Evolutionary conservation across 2,113 vertebrate species (phyloP).

Genomic region (Circaetus cinerascens): DNA sequence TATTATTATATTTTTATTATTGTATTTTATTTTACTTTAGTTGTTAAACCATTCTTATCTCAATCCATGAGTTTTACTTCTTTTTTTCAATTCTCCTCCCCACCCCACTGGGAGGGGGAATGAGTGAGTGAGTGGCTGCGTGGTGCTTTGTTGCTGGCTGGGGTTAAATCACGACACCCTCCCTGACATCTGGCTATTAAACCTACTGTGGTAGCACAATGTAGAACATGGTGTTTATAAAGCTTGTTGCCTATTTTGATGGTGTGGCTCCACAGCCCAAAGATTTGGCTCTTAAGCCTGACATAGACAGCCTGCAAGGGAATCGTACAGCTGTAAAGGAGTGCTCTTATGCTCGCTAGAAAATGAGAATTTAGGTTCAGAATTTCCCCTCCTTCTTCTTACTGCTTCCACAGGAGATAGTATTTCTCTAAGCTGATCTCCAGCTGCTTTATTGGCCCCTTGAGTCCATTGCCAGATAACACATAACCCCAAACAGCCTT

Average conservation of each 20-base stretch:
- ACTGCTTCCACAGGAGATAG: slow-evolving; percentile 12
- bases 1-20: too few species aligned
- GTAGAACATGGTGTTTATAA: not conserved
- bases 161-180: not conserved
- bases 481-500: slow-evolving; percentile 32
- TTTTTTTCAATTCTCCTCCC: too few species aligned
- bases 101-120: too few species aligned
- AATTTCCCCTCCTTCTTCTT: slow-evolving; percentile 6
- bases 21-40: too few species aligned
- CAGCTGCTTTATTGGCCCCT: slow-evolving; percentile 13
- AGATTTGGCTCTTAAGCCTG: not conserved
- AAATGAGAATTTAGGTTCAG: not conserved
- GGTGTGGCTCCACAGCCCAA: not conserved
- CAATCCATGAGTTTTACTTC: too few species aligned
- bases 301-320: not conserved
- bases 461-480: slow-evolving; percentile 19
- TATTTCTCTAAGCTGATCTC: slow-evolving; percentile 40
- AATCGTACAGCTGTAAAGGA: not conserved
- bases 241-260: not conserved
- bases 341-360: not conserved
- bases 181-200: not conserved
- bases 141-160: too few species aligned
- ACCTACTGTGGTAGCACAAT: not conserved
- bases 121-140: too few species aligned
- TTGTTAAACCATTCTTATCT: too few species aligned